phyloP scores from a whole-genome alignment of 2,888 invertebrate species.

The Neoscelio sp. region DNA sequence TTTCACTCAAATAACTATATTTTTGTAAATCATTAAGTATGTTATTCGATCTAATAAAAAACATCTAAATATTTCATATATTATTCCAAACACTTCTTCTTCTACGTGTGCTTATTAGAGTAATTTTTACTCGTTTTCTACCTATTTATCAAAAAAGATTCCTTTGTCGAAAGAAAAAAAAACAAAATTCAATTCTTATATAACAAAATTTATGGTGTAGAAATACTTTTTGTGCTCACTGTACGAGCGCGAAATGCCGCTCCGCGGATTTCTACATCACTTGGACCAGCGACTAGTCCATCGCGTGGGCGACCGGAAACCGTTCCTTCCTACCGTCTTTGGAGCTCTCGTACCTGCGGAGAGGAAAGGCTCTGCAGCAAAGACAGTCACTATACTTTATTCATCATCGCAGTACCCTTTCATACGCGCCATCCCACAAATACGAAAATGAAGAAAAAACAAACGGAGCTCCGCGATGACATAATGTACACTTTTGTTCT shows the following conservation, averaged over 20 bases:
- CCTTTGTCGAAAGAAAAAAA: conserved; percentile 9
- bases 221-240: conserved; percentile 21
- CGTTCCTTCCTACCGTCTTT: conserved; percentile 85
- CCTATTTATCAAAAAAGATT: no score
- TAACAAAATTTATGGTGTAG: background rate
- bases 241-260: conserved; percentile 70
- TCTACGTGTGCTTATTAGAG: no score
- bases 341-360: conserved; percentile 72
- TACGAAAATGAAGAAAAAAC: conserved; percentile 22
- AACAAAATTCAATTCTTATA: background rate
- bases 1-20: no score
- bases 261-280: conserved; percentile 79
- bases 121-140: no score
- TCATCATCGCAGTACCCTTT: conserved; percentile 61
- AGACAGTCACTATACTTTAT: conserved; percentile 57
- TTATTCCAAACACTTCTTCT: no score
- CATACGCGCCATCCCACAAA: conserved; percentile 52
- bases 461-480: conserved; percentile 21
- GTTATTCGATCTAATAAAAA: no score
- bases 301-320: conserved; percentile 83
- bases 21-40: no score
- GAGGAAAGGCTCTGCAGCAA: conserved; percentile 45
- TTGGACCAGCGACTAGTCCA: conserved; percentile 74
- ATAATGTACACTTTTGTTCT: conserved; percentile 39
- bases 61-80: no score